These are phyloP conservation scores for Sipha flava DNA, from an alignment of 1,140 invertebrate species.

Conservation along the genomic window DNA sequence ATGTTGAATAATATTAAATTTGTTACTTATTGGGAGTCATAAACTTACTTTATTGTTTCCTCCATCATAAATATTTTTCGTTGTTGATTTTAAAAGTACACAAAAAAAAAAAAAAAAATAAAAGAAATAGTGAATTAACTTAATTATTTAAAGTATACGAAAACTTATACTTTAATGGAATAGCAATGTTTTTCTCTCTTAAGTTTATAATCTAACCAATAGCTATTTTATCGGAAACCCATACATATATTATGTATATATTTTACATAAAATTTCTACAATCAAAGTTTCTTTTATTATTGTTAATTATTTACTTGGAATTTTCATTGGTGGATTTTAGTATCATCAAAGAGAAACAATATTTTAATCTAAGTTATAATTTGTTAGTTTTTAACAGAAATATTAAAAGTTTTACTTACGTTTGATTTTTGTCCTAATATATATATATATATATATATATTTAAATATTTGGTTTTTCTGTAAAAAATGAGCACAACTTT, in stretches of 20 bases:
- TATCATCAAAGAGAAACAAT: background rate
- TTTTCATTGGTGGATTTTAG: background rate
- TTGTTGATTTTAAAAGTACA: background rate
- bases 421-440: too few relatives aligned
- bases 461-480: too few relatives aligned
- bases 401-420: too few relatives aligned
- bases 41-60: background rate
- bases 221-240: background rate
- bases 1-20: background rate
- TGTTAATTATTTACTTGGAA: background rate
- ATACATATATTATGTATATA: background rate
- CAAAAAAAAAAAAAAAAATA: background rate
- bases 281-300: background rate
- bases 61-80: background rate
- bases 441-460: background rate
- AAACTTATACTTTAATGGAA: background rate
- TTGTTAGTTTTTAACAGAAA: too few relatives aligned
- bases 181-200: background rate
- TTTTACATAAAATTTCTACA: background rate
- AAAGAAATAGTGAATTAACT: constrained; percentile 1
- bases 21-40: background rate
- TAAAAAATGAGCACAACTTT: too few relatives aligned
- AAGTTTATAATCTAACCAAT: background rate
- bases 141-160: background rate
- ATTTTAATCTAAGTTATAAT: too few relatives aligned